phyloP scores from a whole-genome alignment of 2,113 vertebrate species.

The Athene cunicularia region DNA sequence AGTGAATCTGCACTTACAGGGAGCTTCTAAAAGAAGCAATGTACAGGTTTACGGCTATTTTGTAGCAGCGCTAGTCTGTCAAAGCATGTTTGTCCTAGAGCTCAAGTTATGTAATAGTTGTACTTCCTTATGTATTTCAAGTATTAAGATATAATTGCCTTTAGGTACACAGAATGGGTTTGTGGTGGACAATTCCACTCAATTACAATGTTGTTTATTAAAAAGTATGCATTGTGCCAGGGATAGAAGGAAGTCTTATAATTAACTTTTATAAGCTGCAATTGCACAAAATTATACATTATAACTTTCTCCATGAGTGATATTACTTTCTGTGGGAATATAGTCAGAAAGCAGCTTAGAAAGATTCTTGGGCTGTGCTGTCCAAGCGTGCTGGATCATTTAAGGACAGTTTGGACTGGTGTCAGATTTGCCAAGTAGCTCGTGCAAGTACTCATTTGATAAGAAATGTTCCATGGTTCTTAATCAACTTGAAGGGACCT shows the following conservation, averaged over 20 bases:
- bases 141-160: background rate
- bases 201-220: conserved; percentile 37
- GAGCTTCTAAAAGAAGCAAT: background rate
- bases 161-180: conserved; percentile 5
- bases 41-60: background rate
- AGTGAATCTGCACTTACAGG: background rate
- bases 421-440: background rate
- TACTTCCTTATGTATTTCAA: conserved; percentile 27
- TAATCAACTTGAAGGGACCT: background rate
- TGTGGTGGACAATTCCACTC: conserved; percentile 3
- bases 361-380: background rate
- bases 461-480: background rate
- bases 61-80: background rate
- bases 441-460: background rate
- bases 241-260: background rate
- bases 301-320: background rate
- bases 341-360: background rate
- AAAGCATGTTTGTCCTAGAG: conserved; percentile 22
- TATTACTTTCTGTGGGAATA: background rate
- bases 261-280: conserved; percentile 32
- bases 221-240: background rate
- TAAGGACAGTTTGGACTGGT: background rate
- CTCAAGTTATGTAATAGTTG: background rate
- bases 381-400: background rate
- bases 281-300: background rate